Evolutionary conservation across 2,888 invertebrate genomes (phyloP).

Genomic region (Rotaria magnacalcarata): DNA sequence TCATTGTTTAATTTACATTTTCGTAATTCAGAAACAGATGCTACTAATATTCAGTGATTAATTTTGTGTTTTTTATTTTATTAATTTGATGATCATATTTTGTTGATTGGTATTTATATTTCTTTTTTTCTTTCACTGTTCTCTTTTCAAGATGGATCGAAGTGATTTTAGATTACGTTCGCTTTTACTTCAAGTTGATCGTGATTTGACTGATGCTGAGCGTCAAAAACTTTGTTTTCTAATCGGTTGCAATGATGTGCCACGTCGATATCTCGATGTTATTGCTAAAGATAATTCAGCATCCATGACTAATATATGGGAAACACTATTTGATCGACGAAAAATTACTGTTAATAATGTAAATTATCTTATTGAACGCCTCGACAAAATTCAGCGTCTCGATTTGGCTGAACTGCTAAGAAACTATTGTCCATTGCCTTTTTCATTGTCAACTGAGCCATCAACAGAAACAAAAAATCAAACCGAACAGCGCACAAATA

Average conservation of each 20-base stretch:
- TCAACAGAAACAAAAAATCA: not conserved
- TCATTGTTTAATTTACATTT: slow-evolving; percentile 27
- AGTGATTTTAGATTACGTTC: not conserved
- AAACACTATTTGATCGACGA: slow-evolving; percentile 7
- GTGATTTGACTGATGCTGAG: not conserved
- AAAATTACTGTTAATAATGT: slow-evolving; percentile 7
- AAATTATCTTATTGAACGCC: not conserved
- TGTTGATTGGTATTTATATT: not conserved
- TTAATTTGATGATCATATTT: not conserved
- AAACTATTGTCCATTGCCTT: not conserved
- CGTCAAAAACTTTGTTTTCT: not conserved
- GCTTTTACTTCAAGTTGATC: not conserved
- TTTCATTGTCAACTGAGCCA: not conserved
- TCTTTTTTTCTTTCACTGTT: not conserved
- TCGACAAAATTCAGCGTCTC: not conserved
- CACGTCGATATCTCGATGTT: not conserved
- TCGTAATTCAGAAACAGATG: not conserved
- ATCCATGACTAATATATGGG: not conserved
- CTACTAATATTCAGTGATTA: slow-evolving; percentile 30
- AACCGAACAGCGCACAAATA: not conserved
- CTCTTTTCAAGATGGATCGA: not conserved
- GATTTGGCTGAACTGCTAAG: not conserved
- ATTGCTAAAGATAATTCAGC: not conserved
- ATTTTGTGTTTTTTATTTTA: not conserved
- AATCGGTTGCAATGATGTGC: not conserved